These are phyloP conservation scores for Bufo bufo DNA, from an alignment of 2,113 vertebrate species.

Conservation along the genomic window DNA sequence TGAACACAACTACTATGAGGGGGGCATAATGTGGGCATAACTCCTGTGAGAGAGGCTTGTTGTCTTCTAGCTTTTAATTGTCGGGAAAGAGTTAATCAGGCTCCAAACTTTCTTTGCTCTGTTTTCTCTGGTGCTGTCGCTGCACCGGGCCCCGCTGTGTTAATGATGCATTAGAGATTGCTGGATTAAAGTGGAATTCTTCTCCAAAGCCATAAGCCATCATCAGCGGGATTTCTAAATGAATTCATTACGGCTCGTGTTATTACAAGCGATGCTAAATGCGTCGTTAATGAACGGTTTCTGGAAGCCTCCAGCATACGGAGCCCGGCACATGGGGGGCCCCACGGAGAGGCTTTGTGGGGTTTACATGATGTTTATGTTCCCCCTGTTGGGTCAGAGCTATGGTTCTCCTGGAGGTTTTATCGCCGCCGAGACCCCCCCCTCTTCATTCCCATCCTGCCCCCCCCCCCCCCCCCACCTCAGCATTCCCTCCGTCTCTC, in stretches of 20 bases:
- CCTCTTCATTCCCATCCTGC: not conserved
- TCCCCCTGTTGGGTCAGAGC: conserved; percentile 22
- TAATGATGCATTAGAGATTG: conserved; percentile 52
- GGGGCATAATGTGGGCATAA: no score
- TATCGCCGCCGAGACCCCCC: not conserved
- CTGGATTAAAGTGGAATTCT: conserved; percentile 48
- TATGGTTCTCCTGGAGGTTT: not conserved
- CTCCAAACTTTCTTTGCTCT: conserved; percentile 3
- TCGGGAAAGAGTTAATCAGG: conserved; percentile 30
- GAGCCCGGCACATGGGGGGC: not conserved
- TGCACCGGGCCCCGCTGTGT: conserved; percentile 27
- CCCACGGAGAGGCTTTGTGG: not conserved
- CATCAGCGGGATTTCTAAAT: conserved; percentile 50
- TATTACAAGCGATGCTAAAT: conserved; percentile 41
- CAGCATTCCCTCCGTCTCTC: not conserved
- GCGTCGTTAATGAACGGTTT: conserved; percentile 50
- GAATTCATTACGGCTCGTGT: conserved; percentile 48
- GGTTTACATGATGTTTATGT: conserved; percentile 14
- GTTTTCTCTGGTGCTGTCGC: not conserved
- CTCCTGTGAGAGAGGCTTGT: not conserved
- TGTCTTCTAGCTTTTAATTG: not conserved
- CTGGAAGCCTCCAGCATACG: conserved; percentile 7
- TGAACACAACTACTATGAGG: no score
- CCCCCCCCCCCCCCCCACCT: not conserved
- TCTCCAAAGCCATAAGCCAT: conserved; percentile 42